Evolutionary conservation across 1,140 invertebrate species (phyloP).

Genomic region (Rhagoletis zephyria): DNA sequence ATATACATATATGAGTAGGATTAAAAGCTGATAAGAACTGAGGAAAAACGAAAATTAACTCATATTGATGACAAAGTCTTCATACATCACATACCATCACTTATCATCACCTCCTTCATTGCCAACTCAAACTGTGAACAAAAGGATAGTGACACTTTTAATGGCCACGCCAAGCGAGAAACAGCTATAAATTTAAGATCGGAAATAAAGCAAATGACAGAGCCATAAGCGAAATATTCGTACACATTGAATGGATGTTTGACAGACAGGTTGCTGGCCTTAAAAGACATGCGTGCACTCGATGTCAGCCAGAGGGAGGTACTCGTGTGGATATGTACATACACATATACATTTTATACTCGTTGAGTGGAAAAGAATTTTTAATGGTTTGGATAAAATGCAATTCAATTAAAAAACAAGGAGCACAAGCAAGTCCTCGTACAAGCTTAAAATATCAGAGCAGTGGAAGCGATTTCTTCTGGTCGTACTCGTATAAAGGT

Average conservation of each 20-base stretch:
- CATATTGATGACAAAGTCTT: no score
- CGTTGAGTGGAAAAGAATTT: background rate
- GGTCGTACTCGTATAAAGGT: background rate
- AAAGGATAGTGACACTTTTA: background rate
- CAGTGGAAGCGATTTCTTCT: background rate
- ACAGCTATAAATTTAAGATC: background rate
- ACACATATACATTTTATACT: background rate
- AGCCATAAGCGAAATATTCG: background rate
- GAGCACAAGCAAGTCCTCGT: background rate
- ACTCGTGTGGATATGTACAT: background rate
- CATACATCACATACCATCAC: no score
- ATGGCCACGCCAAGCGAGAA: background rate
- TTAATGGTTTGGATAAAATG: background rate
- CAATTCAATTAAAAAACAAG: conserved; percentile 22
- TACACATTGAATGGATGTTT: background rate
- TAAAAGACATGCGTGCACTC: background rate
- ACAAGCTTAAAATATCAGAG: background rate
- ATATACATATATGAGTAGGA: no score
- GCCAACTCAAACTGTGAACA: background rate
- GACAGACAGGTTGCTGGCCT: background rate
- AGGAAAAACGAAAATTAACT: no score
- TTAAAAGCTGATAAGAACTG: no score
- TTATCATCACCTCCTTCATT: no score
- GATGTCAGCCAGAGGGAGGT: background rate
- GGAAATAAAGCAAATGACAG: background rate